phyloP scores from a whole-genome alignment of 2,113 vertebrate species.

The Tringa solitaria region DNA sequence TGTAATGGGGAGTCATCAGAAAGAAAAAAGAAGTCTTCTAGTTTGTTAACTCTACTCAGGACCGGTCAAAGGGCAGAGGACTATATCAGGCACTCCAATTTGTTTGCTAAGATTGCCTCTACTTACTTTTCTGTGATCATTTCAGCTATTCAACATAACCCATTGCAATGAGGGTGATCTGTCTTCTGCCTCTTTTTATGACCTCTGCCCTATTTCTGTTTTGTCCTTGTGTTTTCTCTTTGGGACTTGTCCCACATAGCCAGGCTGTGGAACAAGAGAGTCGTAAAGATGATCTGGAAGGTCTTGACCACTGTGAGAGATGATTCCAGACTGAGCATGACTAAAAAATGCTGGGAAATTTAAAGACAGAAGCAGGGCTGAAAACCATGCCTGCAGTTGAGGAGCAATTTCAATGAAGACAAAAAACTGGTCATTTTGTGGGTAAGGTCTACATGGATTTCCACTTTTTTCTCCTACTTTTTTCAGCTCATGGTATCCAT shows the following conservation, averaged over 20 bases:
- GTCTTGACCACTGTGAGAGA: not conserved
- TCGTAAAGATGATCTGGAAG: not conserved
- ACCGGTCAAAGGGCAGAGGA: not conserved
- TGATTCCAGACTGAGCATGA: rapidly evolving
- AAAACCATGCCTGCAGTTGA: not conserved
- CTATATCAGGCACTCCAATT: not conserved
- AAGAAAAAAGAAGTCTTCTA: not conserved
- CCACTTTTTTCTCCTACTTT: not conserved
- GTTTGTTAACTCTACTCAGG: not conserved
- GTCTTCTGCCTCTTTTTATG: not conserved
- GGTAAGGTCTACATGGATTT: not conserved
- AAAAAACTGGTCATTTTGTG: not conserved
- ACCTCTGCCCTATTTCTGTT: not conserved
- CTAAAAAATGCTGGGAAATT: not conserved
- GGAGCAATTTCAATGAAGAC: not conserved
- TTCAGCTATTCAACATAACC: not conserved
- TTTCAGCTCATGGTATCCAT: not conserved
- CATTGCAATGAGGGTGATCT: not conserved
- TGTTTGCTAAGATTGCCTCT: not conserved
- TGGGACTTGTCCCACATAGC: rapidly evolving
- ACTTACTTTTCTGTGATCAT: not conserved
- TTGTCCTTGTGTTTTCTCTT: not conserved
- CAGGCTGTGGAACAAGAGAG: not conserved
- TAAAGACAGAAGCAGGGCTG: not conserved
- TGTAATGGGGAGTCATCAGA: not conserved